phyloP scores from a whole-genome alignment of 2,797 vertebrate genomes.

The Microhierax caerulescens region DNA sequence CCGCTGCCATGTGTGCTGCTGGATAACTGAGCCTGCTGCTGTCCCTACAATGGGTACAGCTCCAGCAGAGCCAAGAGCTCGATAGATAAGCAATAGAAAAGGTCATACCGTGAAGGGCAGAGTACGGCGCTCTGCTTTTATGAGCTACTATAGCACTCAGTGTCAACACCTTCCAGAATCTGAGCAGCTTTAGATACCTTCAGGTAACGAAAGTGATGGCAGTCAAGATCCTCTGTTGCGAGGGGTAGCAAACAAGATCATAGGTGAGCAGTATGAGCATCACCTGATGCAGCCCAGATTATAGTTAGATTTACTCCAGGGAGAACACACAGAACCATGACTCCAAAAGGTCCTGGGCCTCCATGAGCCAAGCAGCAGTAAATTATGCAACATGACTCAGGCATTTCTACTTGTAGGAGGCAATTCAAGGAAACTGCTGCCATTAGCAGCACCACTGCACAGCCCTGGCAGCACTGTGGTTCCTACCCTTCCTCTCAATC shows the following conservation, averaged over 20 bases:
- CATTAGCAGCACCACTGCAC: background rate
- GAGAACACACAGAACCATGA: background rate
- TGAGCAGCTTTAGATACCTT: background rate
- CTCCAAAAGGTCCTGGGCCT: background rate
- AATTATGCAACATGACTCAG: background rate
- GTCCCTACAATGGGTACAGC: background rate
- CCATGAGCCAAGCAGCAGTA: background rate
- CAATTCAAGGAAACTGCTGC: background rate
- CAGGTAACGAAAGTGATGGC: background rate
- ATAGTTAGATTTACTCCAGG: background rate
- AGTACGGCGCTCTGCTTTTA: background rate
- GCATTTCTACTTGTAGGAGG: background rate
- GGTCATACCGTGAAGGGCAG: background rate
- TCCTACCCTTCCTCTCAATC: background rate
- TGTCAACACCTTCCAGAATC: background rate
- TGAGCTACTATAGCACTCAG: fast-evolving
- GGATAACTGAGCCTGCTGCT: background rate
- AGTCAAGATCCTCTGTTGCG: background rate
- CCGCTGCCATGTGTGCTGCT: fast-evolving
- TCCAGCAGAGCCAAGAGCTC: background rate
- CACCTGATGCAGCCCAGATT: background rate
- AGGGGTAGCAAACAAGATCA: background rate
- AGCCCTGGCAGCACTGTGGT: fast-evolving
- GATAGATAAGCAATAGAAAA: background rate
- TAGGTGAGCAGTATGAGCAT: fast-evolving